A percentile compares a stretch with the other conserved stretches of the same genome.
Conservation (phyloP, 2,888 invertebrate species). For the Troilus luridus region DNA sequence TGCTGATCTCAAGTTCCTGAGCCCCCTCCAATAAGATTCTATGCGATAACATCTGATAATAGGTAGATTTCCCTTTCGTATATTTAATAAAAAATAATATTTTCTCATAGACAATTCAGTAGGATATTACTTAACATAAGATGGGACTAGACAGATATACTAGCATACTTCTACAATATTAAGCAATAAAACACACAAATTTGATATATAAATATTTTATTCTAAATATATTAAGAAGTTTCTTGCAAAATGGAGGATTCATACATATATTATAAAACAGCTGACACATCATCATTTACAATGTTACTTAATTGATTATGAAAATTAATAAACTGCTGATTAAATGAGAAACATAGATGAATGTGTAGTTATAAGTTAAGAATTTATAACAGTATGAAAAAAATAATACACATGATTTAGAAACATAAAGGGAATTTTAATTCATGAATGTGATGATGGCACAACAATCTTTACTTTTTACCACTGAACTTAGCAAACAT, state of each 20-base stretch:
- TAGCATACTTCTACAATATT: not conserved
- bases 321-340: not conserved
- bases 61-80: too few relatives aligned
- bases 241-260: not conserved
- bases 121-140: too few relatives aligned
- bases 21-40: too few relatives aligned
- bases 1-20: too few relatives aligned
- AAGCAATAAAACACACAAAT: not conserved
- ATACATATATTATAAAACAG: not conserved
- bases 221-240: not conserved
- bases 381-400: not conserved
- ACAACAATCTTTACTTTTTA: not conserved
- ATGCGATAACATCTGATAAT: too few relatives aligned
- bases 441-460: not conserved
- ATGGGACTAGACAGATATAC: too few relatives aligned
- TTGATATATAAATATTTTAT: conserved; percentile 28
- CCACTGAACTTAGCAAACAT: not conserved
- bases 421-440: not conserved
- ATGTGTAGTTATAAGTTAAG: not conserved
- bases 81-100: too few relatives aligned
- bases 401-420: not conserved
- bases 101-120: too few relatives aligned
- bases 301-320: not conserved
- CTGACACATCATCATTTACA: not conserved
- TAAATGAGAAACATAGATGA: not conserved